phyloP scores from a whole-genome alignment of 2,888 invertebrate species.

The Seira musarum region DNA sequence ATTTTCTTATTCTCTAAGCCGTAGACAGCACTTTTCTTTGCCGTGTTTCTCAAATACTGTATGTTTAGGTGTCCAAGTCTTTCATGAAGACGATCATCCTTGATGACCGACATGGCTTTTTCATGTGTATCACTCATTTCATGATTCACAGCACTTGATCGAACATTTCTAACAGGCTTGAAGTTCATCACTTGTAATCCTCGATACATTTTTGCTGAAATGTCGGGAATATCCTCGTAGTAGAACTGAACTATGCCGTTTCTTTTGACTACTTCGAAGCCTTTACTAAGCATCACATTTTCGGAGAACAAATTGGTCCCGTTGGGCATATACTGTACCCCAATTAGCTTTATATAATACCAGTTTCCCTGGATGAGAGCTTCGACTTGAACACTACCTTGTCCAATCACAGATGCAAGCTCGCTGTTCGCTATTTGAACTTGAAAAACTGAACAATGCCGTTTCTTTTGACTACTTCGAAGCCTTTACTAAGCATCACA shows the following conservation, averaged over 20 bases:
- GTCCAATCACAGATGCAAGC: background rate
- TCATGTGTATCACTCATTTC: too few relatives aligned
- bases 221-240: conserved; percentile 22
- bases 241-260: conserved; percentile 16
- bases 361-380: conserved; percentile 37
- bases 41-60: conserved; percentile 34
- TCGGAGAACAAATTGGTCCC: conserved; percentile 57
- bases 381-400: conserved; percentile 44
- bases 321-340: conserved; percentile 50
- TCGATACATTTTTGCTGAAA: conserved; percentile 28
- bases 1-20: conserved; percentile 34
- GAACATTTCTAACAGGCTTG: conserved; percentile 24
- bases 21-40: conserved; percentile 36
- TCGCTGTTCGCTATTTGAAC: conserved; percentile 42
- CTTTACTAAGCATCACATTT: conserved; percentile 49
- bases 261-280: conserved; percentile 41
- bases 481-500: conserved; percentile 47
- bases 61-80: conserved; percentile 49
- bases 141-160: conserved; percentile 15
- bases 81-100: conserved; percentile 48
- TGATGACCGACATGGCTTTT: too few relatives aligned
- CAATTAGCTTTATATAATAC: conserved; percentile 32
- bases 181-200: conserved; percentile 57
- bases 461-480: conserved; percentile 43
- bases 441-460: too few relatives aligned